Conservation (phyloP, 2,113 vertebrate species). For the Lota lota region DNA sequence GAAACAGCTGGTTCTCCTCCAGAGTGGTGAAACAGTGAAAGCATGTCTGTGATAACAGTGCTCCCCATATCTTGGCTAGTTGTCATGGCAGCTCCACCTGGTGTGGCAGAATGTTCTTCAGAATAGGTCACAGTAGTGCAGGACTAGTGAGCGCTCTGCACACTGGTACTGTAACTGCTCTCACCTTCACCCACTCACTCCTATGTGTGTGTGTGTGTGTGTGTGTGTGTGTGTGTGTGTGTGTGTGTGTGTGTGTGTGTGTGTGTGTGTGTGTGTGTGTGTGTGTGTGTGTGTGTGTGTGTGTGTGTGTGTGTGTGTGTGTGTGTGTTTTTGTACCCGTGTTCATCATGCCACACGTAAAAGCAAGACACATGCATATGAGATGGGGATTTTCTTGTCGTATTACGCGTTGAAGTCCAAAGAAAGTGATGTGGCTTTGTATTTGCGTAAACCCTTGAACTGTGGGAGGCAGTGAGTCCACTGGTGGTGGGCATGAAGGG, state of each 20-base stretch:
- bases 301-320: not conserved
- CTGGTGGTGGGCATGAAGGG: too few relatives aligned
- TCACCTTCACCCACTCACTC: not conserved
- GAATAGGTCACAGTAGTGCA: constrained; percentile 2
- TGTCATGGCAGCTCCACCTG: constrained; percentile 34
- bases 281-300: not conserved
- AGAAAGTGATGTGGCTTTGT: too few relatives aligned
- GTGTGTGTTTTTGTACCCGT: not conserved
- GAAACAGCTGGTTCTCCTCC: too few relatives aligned
- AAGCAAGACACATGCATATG: too few relatives aligned
- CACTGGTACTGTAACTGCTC: not conserved
- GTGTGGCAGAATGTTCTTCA: not conserved
- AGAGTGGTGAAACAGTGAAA: too few relatives aligned
- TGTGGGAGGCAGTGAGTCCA: too few relatives aligned
- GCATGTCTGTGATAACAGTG: too few relatives aligned
- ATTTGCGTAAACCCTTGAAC: too few relatives aligned
- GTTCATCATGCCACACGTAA: too few relatives aligned
- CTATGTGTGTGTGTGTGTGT: not conserved
- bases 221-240: not conserved
- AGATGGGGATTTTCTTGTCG: too few relatives aligned
- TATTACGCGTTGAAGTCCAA: too few relatives aligned
- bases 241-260: not conserved
- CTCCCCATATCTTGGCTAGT: constrained; percentile 4
- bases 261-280: not conserved
- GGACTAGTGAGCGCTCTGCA: not conserved